Evolutionary conservation across 2,888 invertebrate species (phyloP), one percentile per base, ranked within the genome.

Genomic region (Trimorus sp.): DNA sequence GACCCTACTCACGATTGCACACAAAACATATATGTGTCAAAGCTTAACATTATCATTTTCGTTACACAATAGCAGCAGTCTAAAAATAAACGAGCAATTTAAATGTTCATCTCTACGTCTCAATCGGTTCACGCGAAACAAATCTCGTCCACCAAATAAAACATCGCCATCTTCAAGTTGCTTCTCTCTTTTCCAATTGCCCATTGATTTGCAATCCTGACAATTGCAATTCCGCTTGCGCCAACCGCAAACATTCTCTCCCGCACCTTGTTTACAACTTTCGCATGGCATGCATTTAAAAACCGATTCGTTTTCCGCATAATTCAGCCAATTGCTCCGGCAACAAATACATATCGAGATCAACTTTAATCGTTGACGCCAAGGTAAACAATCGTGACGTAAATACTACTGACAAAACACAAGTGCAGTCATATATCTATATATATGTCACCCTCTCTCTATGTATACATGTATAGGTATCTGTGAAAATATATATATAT

Each of bases 1-100:
- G 90, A 90, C 90, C 90, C 89, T 89, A 87, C 80, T 54, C 56
- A 76, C 66, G 45, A 49, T 76, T 60, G 54, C 66, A 63, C 71
- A 71, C 63, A 75, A 80, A 63, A 73, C 60, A 79, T 73, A 76
- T 76, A 75, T 80, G 65, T 80, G 74, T 79, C 73, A 74, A 79
- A 79, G 74, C 69, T 79, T 73, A 60, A 68, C 66, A 63, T 71
- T 78, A 78, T 71, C 78, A 71, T 78, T 78, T 78, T 78, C 78
- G 71, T 66, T 70, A 71, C 56, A 77, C 78, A 78, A 78, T 78
- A 78, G 53, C 53, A 37, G 26, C 11, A 12, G 53, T 65, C 71
- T 78, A 78, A 78, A 78, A 78, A 78, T 77, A 77, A 8, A 77
- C 49, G 0, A 11, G 36, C 68, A 45, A 63, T 63, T 58, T 37